These are phyloP conservation scores for Macrotis lagotis DNA, from an alignment of 2,113 vertebrate genomes.

Conservation along the genomic window DNA sequence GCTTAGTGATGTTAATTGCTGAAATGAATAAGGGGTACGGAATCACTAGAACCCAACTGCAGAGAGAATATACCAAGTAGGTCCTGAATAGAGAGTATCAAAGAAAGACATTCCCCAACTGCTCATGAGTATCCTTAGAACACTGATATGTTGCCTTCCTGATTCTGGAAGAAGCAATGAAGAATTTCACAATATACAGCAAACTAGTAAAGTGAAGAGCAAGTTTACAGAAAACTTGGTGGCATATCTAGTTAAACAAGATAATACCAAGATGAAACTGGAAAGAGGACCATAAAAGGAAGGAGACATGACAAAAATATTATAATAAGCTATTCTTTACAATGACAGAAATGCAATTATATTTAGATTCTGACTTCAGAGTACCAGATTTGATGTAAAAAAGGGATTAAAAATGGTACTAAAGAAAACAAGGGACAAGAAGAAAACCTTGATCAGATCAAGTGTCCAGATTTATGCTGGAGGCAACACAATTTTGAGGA, in stretches of 20 bases:
- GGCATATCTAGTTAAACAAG: neutral
- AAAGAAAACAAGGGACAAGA: neutral
- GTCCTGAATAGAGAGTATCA: too few species aligned
- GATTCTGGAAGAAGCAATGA: too few species aligned
- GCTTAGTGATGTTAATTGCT: too few species aligned
- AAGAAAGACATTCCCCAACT: too few species aligned
- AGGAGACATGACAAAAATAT: neutral
- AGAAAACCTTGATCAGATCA: neutral
- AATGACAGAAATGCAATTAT: neutral
- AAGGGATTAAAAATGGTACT: neutral
- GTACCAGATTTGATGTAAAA: neutral
- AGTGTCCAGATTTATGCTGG: neutral
- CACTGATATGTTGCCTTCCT: too few species aligned
- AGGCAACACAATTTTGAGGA: neutral
- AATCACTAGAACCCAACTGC: too few species aligned
- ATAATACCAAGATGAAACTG: neutral
- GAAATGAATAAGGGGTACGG: too few species aligned
- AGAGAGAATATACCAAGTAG: too few species aligned
- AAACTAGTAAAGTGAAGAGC: too few species aligned
- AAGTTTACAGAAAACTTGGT: neutral
- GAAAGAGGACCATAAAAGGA: neutral
- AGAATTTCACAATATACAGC: too few species aligned
- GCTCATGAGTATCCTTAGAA: too few species aligned
- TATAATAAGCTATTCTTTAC: neutral
- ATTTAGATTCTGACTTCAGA: neutral